Evolutionary conservation across 2,113 vertebrate genomes (phyloP).

Genomic region (Hystrix brachyura): DNA sequence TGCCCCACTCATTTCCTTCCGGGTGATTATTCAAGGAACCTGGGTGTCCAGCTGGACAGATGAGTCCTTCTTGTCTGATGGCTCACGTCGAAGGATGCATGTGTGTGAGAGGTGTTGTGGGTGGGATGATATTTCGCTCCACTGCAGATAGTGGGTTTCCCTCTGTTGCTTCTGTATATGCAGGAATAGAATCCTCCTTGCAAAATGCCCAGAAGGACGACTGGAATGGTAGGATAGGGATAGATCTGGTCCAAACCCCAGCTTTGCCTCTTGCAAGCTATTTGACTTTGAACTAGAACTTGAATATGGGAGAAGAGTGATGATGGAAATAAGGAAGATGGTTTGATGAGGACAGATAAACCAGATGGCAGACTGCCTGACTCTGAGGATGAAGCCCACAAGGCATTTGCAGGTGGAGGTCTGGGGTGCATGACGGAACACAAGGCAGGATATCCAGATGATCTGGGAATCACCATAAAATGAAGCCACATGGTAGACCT

Average conservation of each 20-base stretch:
- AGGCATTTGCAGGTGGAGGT: neutral
- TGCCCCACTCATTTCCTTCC: neutral
- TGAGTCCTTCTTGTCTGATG: constrained; percentile 6
- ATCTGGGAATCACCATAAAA: neutral
- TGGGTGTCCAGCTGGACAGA: neutral
- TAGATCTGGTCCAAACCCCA: neutral
- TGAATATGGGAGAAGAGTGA: neutral
- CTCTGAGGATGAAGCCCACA: neutral
- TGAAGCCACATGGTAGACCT: neutral
- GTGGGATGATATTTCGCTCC: constrained; percentile 32
- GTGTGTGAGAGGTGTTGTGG: neutral
- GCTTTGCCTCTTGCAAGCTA: neutral
- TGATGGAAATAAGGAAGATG: neutral
- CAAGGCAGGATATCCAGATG: neutral
- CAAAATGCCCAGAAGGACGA: neutral
- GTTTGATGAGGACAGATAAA: neutral
- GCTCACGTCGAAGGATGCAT: neutral
- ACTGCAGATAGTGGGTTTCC: neutral
- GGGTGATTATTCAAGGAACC: neutral
- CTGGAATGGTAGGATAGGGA: neutral
- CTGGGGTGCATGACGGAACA: neutral
- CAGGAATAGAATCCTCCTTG: neutral
- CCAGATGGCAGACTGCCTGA: neutral
- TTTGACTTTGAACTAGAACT: constrained; percentile 6
- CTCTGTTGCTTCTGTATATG: neutral